phyloP scores from a whole-genome alignment of 2,888 invertebrate genomes.

The Diloba caeruleocephala region DNA sequence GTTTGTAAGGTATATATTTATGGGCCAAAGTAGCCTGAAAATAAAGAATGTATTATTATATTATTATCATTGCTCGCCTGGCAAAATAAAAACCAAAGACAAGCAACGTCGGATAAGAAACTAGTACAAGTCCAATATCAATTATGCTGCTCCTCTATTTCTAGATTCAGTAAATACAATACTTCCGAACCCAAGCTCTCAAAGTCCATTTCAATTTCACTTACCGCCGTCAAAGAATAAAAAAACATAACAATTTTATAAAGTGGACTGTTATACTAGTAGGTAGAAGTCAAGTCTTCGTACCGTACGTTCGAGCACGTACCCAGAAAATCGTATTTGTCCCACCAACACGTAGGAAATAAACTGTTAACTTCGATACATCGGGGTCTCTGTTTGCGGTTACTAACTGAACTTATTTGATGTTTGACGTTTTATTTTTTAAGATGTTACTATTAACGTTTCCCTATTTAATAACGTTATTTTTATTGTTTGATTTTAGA shows the following conservation, averaged over 20 bases:
- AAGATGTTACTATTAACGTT: too few species aligned
- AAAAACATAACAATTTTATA: slow-evolving; percentile 58
- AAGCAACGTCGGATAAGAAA: not conserved
- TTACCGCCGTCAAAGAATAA: slow-evolving; percentile 44
- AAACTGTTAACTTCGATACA: slow-evolving; percentile 80
- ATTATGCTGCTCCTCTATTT: slow-evolving; percentile 22
- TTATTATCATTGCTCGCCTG: too few species aligned
- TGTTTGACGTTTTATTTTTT: slow-evolving; percentile 22
- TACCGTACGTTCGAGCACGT: slow-evolving; percentile 71
- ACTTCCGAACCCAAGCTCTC: slow-evolving; percentile 34
- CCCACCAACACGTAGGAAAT: slow-evolving; percentile 79
- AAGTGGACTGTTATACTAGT: slow-evolving; percentile 49
- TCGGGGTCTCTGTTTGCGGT: slow-evolving; percentile 50
- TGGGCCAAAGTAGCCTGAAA: too few species aligned
- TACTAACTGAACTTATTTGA: slow-evolving; percentile 39
- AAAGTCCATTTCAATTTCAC: slow-evolving; percentile 51
- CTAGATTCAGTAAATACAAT: slow-evolving; percentile 35
- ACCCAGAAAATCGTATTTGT: slow-evolving; percentile 78
- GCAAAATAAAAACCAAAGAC: not conserved
- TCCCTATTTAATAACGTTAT: too few species aligned
- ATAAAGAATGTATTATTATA: too few species aligned
- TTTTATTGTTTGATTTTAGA: too few species aligned
- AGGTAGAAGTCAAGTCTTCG: slow-evolving; percentile 35
- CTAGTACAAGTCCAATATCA: slow-evolving; percentile 13
- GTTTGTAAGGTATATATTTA: too few species aligned